These are phyloP conservation scores for Bimastos eiseni DNA, from an alignment of 2,888 invertebrate species.

Conservation along the genomic window DNA sequence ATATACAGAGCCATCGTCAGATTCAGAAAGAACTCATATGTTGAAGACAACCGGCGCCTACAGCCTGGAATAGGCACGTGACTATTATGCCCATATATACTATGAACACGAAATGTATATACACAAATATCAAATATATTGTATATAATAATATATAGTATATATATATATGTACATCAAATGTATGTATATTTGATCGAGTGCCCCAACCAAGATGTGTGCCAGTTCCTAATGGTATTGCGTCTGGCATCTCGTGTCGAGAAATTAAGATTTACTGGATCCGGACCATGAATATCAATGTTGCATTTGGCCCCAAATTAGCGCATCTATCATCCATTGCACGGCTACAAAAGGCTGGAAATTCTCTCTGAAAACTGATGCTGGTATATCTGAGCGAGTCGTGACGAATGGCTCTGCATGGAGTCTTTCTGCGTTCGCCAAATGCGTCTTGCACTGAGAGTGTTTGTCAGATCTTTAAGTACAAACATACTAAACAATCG, in stretches of 20 bases:
- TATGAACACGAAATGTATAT: too few species aligned
- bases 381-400: background rate
- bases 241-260: background rate
- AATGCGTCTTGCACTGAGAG: background rate
- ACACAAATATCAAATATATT: too few species aligned
- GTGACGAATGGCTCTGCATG: background rate
- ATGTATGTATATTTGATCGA: background rate
- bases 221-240: background rate
- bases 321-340: background rate
- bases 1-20: background rate
- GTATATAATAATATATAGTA: too few species aligned
- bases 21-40: slow-evolving; percentile 4
- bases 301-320: background rate
- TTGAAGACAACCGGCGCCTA: background rate
- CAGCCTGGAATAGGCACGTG: background rate
- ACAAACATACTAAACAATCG: background rate
- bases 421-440: background rate
- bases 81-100: background rate
- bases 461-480: background rate
- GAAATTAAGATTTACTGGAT: slow-evolving; percentile 1
- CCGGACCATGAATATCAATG: background rate
- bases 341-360: background rate
- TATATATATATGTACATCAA: background rate
- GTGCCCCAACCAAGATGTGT: background rate
- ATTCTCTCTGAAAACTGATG: background rate